Base-by-base conservation (phyloP, 2,888 invertebrate species). In the Agrotis puta region DNA sequence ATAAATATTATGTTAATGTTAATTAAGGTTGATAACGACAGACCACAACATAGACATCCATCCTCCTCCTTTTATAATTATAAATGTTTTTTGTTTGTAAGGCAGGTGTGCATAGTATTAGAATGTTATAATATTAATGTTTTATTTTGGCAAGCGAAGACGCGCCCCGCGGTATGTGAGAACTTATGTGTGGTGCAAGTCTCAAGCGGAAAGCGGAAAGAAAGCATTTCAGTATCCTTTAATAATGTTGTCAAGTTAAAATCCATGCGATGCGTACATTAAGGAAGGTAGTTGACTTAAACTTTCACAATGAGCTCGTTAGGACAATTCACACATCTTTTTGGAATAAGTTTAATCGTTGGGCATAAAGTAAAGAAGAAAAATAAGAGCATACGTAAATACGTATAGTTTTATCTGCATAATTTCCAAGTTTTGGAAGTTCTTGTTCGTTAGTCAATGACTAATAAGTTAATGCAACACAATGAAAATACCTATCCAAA, bases 61-160 rank as follows among this genome's bases (percentile, higher is more conserved):
- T 87, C 84, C 74, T 80, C 84, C 74, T 80, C 66, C 57, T 70
- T 76, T 80, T 85, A 70, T 84, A 84, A 84, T 84, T 84, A 85
- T 77, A 81, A 74, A 75, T 61, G 43, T 85, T 85, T 88, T 90
- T 89, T 87, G 84, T 86, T 83, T 85, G 74, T 47, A 81, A 48
- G 89, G 92, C 94, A 94, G 94, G 94, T 94, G 94, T 78, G 87
- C 88, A 80, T 70, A 69, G 67, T 89, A 92, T 94, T 94, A 92
- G 86, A 88, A 92, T 88, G 91, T 92, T 92, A 89, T 91, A 89
- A 92, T 93, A 93, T 94, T 94, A 95, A 95, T 95, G 94, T 93
- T 94, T 94, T 95, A 94, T 95, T 95, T 95, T 95, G 95, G 95
- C 95, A 95, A 93, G 92, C 89, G 89, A 87, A 90, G 92, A 91